Evolutionary conservation across 2,797 vertebrate species (phyloP).

Genomic region (Thalassophryne amazonica): DNA sequence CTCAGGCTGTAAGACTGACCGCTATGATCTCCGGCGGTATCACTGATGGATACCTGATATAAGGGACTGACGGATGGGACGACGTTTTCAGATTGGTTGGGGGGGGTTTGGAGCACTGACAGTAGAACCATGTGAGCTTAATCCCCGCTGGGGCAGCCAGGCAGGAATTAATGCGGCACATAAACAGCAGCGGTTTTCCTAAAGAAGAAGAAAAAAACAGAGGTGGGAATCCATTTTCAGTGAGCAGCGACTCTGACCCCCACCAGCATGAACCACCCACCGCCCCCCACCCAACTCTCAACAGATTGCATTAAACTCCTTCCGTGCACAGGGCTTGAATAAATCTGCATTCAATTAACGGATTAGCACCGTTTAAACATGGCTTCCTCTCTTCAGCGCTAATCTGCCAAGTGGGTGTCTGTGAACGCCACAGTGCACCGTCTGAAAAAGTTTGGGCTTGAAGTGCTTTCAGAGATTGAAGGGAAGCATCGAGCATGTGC

Average conservation of each 20-base stretch:
- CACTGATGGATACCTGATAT: slow-evolving; percentile 40
- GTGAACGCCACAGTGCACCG: slow-evolving; percentile 46
- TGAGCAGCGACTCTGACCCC: slow-evolving; percentile 62
- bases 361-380: slow-evolving; percentile 82
- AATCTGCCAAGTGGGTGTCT: slow-evolving; percentile 75
- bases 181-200: slow-evolving; percentile 64
- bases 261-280: slow-evolving; percentile 31
- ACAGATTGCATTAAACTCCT: slow-evolving; percentile 72
- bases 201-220: too few species aligned
- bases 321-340: slow-evolving; percentile 72
- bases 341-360: slow-evolving; percentile 85
- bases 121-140: slow-evolving; percentile 43
- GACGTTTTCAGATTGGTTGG: slow-evolving; percentile 36
- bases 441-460: slow-evolving; percentile 40
- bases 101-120: slow-evolving; percentile 17
- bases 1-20: slow-evolving; percentile 7
- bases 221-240: slow-evolving; percentile 72
- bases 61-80: slow-evolving; percentile 52
- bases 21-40: slow-evolving; percentile 30
- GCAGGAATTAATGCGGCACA: slow-evolving; percentile 57
- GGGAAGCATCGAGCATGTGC: neutral
- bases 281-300: slow-evolving; percentile 40
- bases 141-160: slow-evolving; percentile 33
- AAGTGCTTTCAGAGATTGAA: slow-evolving; percentile 33
- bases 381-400: slow-evolving; percentile 66